These are phyloP conservation scores for Regulus satrapa DNA, from an alignment of 2,113 vertebrate species.

Conservation along the genomic window DNA sequence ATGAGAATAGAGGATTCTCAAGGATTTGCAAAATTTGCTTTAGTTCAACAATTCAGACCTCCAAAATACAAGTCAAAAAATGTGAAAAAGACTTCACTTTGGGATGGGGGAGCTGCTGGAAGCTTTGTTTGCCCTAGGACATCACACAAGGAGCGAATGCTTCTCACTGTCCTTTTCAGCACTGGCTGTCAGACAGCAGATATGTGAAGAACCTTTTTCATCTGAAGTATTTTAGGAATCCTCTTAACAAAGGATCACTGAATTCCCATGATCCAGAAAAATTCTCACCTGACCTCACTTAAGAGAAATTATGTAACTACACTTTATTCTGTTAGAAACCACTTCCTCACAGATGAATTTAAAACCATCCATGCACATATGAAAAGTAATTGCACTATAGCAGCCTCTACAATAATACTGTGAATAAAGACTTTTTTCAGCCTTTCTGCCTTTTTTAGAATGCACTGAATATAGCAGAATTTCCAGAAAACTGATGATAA, in stretches of 20 bases:
- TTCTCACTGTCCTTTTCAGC: neutral
- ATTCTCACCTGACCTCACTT: neutral
- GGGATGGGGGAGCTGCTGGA: no score
- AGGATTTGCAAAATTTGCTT: neutral
- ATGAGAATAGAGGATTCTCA: neutral
- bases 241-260: slow-evolving; percentile 17
- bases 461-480: neutral
- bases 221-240: slow-evolving; percentile 16
- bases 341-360: neutral
- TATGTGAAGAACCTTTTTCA: neutral
- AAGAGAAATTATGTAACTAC: neutral
- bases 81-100: neutral
- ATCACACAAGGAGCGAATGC: neutral
- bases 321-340: neutral
- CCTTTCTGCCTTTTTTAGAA: neutral
- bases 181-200: neutral
- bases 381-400: neutral
- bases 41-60: neutral
- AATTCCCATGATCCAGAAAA: neutral
- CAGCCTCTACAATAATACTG: neutral
- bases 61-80: neutral
- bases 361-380: neutral
- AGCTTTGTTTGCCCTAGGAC: neutral
- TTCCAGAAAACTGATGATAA: neutral
- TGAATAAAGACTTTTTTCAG: neutral